Evolutionary conservation across 1,140 invertebrate species (phyloP), one percentile per base, ranked within the genome.

Genomic region (Apocrypta bakeri): DNA sequence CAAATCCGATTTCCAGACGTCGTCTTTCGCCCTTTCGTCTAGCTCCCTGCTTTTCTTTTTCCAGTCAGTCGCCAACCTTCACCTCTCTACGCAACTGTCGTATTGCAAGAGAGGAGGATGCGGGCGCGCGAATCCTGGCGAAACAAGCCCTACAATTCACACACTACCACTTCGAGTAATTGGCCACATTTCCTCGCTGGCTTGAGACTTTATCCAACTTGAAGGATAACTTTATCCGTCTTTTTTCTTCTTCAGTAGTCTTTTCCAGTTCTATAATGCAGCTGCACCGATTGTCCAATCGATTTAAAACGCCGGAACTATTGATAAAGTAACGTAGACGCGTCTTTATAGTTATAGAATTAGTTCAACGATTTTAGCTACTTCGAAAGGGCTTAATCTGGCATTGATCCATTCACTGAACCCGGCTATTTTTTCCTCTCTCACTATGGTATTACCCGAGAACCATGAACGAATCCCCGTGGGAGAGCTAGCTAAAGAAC

Each of bases 1-100:
- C 71, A 82, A 85, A 85, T 85, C 81, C 79, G 81, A 83, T 83
- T 83, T 82, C 73, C 72, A 80, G 33, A 12, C 71, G 14, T 12
- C 71, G 24, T 14, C 63, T 77, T 66, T 77, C 75, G 29, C 27
- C 4, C 64, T n/a, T n/a, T n/a, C n/a, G n/a, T 79, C 64, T 37
- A 72, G 21, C 71, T n/a, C 40, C 29, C 40, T 17, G 63, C 37
- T 68, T 74, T 33, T 48, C 64, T 9, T 66, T 25, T 42, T 66
- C 8, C 31, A n/a, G 27, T 27, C 12, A 24, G 14, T 74, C 72
- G 33, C 24, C 40, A 24, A 48, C 24, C 69, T 37, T 24, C 69
- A 14, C 14, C 27, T 69, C 66, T 69, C 9, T 9, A 17, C 66
- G 14, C 29, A 31, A 11, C 6, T 31, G 27, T 31, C 29, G 9